Percentiles rank a stretch among this genome's conserved stretches.
Evolutionary conservation across 1,140 invertebrate species (phyloP).

Genomic region (Rhagoletis zephyria): DNA sequence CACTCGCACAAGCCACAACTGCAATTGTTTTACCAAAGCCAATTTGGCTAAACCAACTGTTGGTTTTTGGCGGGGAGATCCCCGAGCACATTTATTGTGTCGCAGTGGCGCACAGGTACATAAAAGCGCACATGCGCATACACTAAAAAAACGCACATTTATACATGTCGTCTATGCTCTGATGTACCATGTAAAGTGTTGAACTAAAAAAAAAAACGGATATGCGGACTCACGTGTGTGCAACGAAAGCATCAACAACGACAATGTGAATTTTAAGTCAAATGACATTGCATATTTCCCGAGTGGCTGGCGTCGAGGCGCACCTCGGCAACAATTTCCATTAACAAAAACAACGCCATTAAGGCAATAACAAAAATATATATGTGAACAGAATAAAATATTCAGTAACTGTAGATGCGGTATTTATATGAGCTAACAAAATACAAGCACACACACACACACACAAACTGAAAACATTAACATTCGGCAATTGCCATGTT

Average conservation of each 20-base stretch:
- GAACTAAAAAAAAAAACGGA: slow-evolving; percentile 4
- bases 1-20: neutral
- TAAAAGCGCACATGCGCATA: neutral
- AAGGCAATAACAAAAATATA: neutral
- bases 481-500: too few species aligned
- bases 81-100: slow-evolving; percentile 23
- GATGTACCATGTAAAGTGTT: slow-evolving; percentile 9
- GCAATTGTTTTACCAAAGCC: slow-evolving; percentile 4
- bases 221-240: neutral
- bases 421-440: neutral
- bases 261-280: neutral
- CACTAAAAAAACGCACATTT: neutral
- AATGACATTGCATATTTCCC: slow-evolving; percentile 50
- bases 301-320: neutral
- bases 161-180: too few species aligned
- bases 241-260: neutral
- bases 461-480: too few species aligned
- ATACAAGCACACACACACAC: neutral
- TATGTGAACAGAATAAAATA: neutral
- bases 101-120: slow-evolving; percentile 12
- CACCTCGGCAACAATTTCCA: slow-evolving; percentile 41
- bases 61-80: neutral
- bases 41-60: slow-evolving; percentile 50
- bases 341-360: slow-evolving; percentile 26
- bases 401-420: neutral